phyloP scores from a whole-genome alignment of 2,888 invertebrate species.

The Noctua fimbriata region DNA sequence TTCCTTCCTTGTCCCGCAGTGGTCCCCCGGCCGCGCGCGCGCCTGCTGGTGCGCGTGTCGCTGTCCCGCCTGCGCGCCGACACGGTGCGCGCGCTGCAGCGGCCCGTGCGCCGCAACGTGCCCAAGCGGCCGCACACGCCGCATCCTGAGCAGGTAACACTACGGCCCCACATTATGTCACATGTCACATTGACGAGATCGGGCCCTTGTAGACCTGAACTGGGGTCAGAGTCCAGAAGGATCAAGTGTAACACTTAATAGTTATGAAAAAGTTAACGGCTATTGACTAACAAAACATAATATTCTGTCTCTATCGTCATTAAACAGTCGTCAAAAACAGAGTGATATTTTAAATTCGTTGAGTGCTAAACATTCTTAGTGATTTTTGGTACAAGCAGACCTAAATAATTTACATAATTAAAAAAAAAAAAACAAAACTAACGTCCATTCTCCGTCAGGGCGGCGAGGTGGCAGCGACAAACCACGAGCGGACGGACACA shows the following conservation, averaged over 20 bases:
- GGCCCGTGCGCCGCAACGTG: constrained; percentile 69
- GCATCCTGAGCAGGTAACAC: constrained; percentile 51
- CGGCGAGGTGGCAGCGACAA: constrained; percentile 91
- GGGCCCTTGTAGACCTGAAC: neutral
- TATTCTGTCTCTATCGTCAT: neutral
- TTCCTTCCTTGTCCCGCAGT: neutral
- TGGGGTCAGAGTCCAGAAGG: neutral
- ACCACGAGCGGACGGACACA: constrained; percentile 91
- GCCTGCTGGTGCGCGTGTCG: constrained; percentile 81
- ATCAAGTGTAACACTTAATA: neutral
- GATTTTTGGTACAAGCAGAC: neutral
- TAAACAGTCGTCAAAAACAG: neutral
- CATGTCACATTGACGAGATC: neutral
- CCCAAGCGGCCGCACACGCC: constrained; percentile 66
- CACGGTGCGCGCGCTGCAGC: constrained; percentile 80
- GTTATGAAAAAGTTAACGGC: neutral
- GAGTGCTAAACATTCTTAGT: neutral
- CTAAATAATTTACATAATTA: neutral
- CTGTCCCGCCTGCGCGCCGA: constrained; percentile 80
- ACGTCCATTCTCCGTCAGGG: constrained; percentile 58
- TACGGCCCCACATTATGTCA: neutral
- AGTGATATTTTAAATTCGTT: neutral
- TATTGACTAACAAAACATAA: neutral
- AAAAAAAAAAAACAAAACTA: constrained; percentile 27
- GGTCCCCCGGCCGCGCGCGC: constrained; percentile 59